Evolutionary conservation across 1,140 invertebrate genomes (phyloP).

Genomic region (Pollicipes pollicipes): DNA sequence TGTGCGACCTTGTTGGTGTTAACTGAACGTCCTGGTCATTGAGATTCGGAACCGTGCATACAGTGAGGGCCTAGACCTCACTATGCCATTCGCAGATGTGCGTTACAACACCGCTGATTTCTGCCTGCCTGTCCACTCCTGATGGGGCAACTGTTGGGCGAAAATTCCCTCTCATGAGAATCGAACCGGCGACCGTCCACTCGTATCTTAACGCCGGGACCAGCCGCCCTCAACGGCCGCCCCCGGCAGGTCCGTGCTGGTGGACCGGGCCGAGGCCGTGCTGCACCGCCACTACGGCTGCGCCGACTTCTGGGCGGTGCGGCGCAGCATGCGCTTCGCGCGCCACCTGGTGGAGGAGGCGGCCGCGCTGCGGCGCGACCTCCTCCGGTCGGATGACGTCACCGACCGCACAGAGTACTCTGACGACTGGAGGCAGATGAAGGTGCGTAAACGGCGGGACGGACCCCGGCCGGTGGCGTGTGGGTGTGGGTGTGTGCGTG

Average conservation of each 20-base stretch:
- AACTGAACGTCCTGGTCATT: no score
- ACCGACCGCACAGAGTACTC: slow-evolving; percentile 38
- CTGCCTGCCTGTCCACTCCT: no score
- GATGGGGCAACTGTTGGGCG: no score
- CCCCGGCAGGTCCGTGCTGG: slow-evolving; percentile 43
- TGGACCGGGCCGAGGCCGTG: slow-evolving; percentile 72
- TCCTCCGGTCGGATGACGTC: slow-evolving; percentile 48
- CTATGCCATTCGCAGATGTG: no score
- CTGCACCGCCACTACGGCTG: slow-evolving; percentile 74
- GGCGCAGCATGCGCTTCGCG: slow-evolving; percentile 81
- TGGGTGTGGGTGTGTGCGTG: background rate
- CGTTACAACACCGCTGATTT: no score
- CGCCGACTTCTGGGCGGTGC: slow-evolving; percentile 58
- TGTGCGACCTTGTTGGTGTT: no score
- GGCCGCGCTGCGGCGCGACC: slow-evolving; percentile 42
- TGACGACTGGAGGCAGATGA: slow-evolving; percentile 42
- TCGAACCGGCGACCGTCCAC: no score
- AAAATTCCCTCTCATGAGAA: no score
- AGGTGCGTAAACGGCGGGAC: slow-evolving; percentile 27
- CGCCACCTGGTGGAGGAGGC: slow-evolving; percentile 46
- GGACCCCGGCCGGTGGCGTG: background rate
- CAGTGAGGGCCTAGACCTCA: no score
- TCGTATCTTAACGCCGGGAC: background rate
- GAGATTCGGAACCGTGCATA: no score
- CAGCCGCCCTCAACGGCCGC: slow-evolving; percentile 3